Conservation (phyloP, 1,140 invertebrate genomes). For the Ostrea edulis region DNA sequence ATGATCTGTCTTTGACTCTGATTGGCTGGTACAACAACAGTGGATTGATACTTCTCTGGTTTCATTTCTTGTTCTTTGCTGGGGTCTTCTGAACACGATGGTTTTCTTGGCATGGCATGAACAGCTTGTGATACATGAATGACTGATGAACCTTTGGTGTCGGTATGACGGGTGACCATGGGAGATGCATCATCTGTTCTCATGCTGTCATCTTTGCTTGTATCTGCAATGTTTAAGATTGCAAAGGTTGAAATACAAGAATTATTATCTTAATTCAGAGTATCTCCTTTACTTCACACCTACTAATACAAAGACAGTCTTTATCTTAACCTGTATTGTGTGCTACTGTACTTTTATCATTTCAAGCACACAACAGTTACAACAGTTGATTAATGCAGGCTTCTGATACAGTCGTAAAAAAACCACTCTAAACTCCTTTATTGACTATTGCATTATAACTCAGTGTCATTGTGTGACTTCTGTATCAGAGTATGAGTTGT, state of each 20-base stretch:
- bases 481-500: too few relatives aligned
- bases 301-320: background rate
- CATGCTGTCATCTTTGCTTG: slow-evolving; percentile 28
- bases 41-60: slow-evolving; percentile 31
- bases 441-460: too few relatives aligned
- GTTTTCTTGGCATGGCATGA: background rate
- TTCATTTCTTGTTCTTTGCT: background rate
- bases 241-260: background rate
- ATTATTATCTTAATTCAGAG: background rate
- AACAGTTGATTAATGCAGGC: background rate
- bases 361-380: background rate
- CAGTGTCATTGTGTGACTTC: too few relatives aligned
- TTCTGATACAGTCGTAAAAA: too few relatives aligned
- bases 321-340: background rate
- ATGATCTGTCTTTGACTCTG: background rate
- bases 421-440: too few relatives aligned
- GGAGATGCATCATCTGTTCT: slow-evolving; percentile 38
- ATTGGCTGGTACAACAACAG: slow-evolving; percentile 24
- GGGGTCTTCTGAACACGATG: background rate
- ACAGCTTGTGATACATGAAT: slow-evolving; percentile 4
- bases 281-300: background rate
- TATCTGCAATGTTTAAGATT: background rate
- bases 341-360: too few relatives aligned
- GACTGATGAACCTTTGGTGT: slow-evolving; percentile 18
- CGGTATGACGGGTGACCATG: slow-evolving; percentile 1